Base-by-base conservation (phyloP, 2,888 invertebrate genomes). In the Ennomos quercinarius region DNA sequence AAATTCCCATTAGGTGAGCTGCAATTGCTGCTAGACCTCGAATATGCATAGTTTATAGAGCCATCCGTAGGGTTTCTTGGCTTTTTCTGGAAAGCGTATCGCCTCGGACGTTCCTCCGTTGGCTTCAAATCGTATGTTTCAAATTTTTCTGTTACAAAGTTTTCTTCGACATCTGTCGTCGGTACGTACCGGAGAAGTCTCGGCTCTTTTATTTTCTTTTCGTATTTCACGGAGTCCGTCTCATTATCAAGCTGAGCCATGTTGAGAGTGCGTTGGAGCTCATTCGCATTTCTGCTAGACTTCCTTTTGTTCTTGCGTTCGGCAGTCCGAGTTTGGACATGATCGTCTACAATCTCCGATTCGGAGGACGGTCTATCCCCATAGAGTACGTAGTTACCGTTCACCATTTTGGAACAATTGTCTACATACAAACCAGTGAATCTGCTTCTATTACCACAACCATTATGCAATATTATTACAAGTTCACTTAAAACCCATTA, bases 351-450 rank as follows among this genome's bases (percentile, higher is more conserved):
- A 52, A 87, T 87, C 72, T 91, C 91, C 2, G 89, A 87, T 65
- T 91, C 91, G 9, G 91, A 89, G 50, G 84, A 77, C 57, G 92
- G 89, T 65, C 86, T 77, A 69, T 91, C 91, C 40, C 90, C 91
- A 69, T 92, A 91, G 42, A 93, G 65, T 35, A 88, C 82, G 71
- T 93, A 93, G 70, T 93, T 92, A 12, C 93, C 91, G 77, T 92
- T 93, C 61, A 93, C 93, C 93, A 93, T 93, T 74, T 83, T 87
- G 53, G 17, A 58, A 51, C 66, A 57, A 45, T 62, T 61, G 58
- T 61, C 55, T 59, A 57, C 46, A 39, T 46, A 17, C 12, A 55
- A 55, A 64, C 64, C 70, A 61, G 63, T 69, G 57, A 62, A 52
- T 63, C 50, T 67, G 70, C 67, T 45, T 68, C 62, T 53, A 72